Percentiles rank a stretch among this genome's conserved stretches.
These are phyloP conservation scores for Diabrotica undecimpunctata DNA, from an alignment of 1,140 invertebrate genomes.

Conservation along the genomic window DNA sequence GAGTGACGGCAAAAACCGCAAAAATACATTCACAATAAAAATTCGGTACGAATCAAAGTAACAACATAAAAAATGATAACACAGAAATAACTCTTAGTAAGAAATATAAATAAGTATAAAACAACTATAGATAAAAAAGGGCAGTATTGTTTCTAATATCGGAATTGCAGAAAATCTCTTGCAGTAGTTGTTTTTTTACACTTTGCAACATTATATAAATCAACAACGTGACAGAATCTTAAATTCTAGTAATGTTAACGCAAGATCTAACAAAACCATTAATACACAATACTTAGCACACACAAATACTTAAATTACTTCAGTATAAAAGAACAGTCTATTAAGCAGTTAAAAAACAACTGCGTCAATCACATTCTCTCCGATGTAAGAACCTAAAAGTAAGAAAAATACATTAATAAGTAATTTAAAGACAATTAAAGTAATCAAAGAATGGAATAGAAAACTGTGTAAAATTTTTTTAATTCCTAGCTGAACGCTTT, in stretches of 20 bases:
- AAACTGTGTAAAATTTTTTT: too few species aligned
- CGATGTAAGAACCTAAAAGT: not conserved
- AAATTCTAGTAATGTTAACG: not conserved
- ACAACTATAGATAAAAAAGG: not conserved
- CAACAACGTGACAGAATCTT: not conserved
- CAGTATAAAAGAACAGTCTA: conserved; percentile 1
- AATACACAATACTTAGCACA: not conserved
- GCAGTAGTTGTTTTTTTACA: not conserved
- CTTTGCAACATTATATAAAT: not conserved
- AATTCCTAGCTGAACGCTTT: too few species aligned
- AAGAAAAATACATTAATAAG: not conserved
- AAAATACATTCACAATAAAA: too few species aligned
- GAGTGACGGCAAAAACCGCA: too few species aligned
- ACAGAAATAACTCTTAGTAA: too few species aligned
- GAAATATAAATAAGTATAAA: not conserved
- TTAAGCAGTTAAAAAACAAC: conserved; percentile 3
- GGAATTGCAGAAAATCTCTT: not conserved
- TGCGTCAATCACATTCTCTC: not conserved
- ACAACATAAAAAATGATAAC: too few species aligned
- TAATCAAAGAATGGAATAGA: too few species aligned
- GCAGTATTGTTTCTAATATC: not conserved
- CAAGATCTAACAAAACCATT: not conserved
- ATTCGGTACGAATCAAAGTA: too few species aligned
- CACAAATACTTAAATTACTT: conserved; percentile 1
- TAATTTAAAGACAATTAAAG: too few species aligned